phyloP scores from a whole-genome alignment of 64 coral and sea anemone genomes.

The Montipora efflorescens region DNA sequence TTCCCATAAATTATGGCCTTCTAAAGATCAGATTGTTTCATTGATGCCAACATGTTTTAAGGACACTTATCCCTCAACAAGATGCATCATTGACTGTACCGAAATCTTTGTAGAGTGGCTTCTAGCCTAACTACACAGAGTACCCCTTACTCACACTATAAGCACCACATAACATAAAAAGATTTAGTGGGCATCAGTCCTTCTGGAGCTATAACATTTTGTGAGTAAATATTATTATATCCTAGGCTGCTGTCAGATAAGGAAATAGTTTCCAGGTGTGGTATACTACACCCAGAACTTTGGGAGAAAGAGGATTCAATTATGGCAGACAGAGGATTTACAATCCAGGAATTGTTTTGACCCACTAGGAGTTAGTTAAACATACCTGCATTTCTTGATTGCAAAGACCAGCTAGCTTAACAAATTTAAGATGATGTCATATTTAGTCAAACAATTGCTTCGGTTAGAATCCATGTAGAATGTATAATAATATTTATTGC shows the following conservation, averaged over 20 bases:
- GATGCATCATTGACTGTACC: constrained; percentile 73
- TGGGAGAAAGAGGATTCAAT: constrained; percentile 61
- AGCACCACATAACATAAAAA: constrained; percentile 61
- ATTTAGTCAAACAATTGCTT: constrained; percentile 66
- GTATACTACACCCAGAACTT: not conserved
- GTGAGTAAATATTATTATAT: constrained; percentile 54
- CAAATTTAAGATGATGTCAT: constrained; percentile 60
- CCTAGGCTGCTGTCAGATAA: constrained; percentile 37
- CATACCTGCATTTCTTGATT: constrained; percentile 66
- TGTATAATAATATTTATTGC: constrained; percentile 65
- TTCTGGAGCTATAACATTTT: constrained; percentile 67
- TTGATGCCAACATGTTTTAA: constrained; percentile 70
- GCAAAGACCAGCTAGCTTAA: constrained; percentile 39
- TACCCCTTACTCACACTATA: constrained; percentile 53
- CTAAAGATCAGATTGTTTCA: not conserved
- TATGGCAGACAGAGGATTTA: constrained; percentile 70
- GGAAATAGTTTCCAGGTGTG: not conserved
- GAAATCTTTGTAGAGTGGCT: constrained; percentile 63
- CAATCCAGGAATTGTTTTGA: constrained; percentile 21
- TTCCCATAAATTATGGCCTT: constrained; percentile 77
- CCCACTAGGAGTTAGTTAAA: constrained; percentile 49
- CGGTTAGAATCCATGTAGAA: constrained; percentile 80
- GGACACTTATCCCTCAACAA: constrained; percentile 61
- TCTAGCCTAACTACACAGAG: constrained; percentile 50
- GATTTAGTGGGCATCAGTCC: constrained; percentile 51